Evolutionary conservation across 2,888 invertebrate species (phyloP).

Genomic region (Zaprionus lineosus): DNA sequence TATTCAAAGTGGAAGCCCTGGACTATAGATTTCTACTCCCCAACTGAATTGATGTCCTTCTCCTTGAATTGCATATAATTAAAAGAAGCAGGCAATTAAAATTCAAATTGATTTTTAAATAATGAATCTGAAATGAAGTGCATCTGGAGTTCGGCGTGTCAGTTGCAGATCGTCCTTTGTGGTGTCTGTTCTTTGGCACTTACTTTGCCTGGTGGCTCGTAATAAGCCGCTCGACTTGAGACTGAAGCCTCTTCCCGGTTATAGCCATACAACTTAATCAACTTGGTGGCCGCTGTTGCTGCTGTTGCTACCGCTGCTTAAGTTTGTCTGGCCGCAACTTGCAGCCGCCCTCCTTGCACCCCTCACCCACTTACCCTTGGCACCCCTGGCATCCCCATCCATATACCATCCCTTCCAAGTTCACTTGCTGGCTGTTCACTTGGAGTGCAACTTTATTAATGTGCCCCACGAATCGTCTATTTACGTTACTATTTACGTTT

Average conservation of each 20-base stretch:
- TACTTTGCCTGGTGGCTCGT: conserved; percentile 71
- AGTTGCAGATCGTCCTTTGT: background rate
- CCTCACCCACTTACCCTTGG: background rate
- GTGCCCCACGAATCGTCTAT: conserved; percentile 29
- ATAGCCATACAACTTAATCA: conserved; percentile 70
- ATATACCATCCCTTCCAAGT: conserved; percentile 16
- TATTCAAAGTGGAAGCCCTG: too few relatives aligned
- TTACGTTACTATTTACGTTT: background rate
- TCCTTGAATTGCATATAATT: too few relatives aligned
- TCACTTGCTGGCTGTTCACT: conserved; percentile 56
- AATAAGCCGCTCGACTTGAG: conserved; percentile 66
- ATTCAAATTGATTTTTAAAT: too few relatives aligned
- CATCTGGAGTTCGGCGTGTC: conserved; percentile 24
- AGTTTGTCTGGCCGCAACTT: conserved; percentile 67
- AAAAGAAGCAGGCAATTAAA: too few relatives aligned
- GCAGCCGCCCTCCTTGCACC: background rate
- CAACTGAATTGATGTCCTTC: too few relatives aligned
- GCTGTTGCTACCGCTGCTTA: conserved; percentile 47
- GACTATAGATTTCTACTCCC: too few relatives aligned
- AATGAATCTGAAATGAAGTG: conserved; percentile 16
- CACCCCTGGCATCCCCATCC: too few relatives aligned
- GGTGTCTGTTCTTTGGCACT: conserved; percentile 53
- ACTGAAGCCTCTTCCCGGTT: conserved; percentile 49
- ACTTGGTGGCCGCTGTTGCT: conserved; percentile 43
- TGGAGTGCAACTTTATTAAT: conserved; percentile 71